Base-by-base conservation (phyloP, 2,797 vertebrate genomes). In the Eutrigla gurnardus region DNA sequence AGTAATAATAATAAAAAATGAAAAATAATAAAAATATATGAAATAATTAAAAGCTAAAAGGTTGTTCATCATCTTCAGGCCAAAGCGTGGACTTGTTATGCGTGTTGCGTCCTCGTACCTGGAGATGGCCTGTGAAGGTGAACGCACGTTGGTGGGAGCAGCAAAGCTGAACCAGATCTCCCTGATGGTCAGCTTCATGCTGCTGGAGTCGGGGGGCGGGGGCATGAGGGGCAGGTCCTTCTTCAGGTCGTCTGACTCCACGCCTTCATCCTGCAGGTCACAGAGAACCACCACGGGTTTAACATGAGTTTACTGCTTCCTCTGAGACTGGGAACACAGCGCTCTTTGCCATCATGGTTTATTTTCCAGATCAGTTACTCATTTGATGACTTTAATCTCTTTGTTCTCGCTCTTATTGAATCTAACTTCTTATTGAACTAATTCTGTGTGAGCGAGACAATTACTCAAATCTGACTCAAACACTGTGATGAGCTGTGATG, bases 161-260 rank as follows among this genome's bases (percentile, higher is more conserved):
- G 98, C 98, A 76, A 99, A 99, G 88, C 98, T 99, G 89, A 99
- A 99, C 98, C 98, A 99, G 84, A 99, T 99, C 93, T 99, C 97
- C 82, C 96, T 96, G 87, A 99, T 97, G 53, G 95, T 98, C 75
- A 99, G 83, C 87, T 99, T 99, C 98, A 99, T 99, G 91, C 97
- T 99, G 95, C 98, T 98, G 74, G 98, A 99, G 88, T 99, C 98
- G 10, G 97, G 98, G 0, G 98, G 98, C 1, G 98, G 98, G 7
- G 98, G 98, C 95, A 98, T 96, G 75, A 98, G 94, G 9, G 97
- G 98, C 25, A 99, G 94, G 81, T 99, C 98, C 91, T 98, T 99
- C 89, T 99, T 99, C 53, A 99, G 91, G 84, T 99, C 97, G 78
- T 99, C 98, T 12, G 98, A 99, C 91, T 99, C 98, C 40, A 99